A percentile compares a stretch with the other conserved stretches of the same genome.
These are phyloP conservation scores for Amblyjoppa fuscipennis DNA, from an alignment of 2,888 invertebrate genomes.

Conservation along the genomic window DNA sequence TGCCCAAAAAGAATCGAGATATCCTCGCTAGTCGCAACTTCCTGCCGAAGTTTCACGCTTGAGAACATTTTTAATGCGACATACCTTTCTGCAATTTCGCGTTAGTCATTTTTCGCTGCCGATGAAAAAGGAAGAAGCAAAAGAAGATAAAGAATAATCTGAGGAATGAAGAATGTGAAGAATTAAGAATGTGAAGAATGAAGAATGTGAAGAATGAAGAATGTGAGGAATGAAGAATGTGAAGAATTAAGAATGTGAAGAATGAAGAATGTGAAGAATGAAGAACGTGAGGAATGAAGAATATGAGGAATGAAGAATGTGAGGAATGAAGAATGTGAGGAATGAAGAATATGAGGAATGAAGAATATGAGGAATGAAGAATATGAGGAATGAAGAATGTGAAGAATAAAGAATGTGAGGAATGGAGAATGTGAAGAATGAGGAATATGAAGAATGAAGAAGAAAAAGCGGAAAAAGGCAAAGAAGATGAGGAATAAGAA, in stretches of 20 bases:
- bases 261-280: background rate
- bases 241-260: too few species aligned
- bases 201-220: too few species aligned
- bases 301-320: too few species aligned
- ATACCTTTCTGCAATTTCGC: background rate
- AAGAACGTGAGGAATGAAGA: too few species aligned
- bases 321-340: too few species aligned
- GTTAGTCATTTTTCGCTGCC: background rate
- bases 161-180: too few species aligned
- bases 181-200: too few species aligned
- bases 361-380: too few species aligned
- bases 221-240: too few species aligned
- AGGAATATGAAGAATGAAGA: background rate
- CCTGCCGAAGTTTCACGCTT: conserved; percentile 20
- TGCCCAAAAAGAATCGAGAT: background rate
- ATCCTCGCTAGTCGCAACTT: background rate
- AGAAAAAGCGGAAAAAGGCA: background rate
- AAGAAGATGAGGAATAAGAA: conserved; percentile 17
- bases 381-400: too few species aligned
- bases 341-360: too few species aligned
- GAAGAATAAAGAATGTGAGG: too few species aligned
- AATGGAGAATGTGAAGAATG: background rate
- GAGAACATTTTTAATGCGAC: background rate
- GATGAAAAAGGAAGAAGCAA: background rate
- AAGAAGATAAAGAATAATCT: background rate